Percentiles rank a stretch among this genome's conserved stretches.
These are phyloP conservation scores for Megaceryle torquata DNA, from an alignment of 2,113 vertebrate genomes.

Conservation along the genomic window DNA sequence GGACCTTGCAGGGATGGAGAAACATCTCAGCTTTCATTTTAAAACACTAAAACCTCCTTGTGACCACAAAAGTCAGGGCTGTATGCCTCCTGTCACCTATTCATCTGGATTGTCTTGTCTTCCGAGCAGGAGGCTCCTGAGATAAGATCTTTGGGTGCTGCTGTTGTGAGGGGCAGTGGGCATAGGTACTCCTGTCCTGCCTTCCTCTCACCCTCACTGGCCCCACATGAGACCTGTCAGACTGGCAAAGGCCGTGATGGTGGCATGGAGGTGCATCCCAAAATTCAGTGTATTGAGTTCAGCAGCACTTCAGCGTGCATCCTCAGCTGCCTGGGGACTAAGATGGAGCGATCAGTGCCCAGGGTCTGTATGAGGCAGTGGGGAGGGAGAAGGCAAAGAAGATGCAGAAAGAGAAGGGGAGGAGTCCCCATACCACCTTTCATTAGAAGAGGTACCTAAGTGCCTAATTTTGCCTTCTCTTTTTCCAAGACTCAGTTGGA, in stretches of 20 bases:
- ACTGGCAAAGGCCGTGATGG: not conserved
- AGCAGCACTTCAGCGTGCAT: accelerated
- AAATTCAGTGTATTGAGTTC: not conserved
- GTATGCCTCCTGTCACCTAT: not conserved
- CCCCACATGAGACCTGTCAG: not conserved
- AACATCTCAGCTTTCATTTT: not conserved
- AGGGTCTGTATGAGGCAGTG: not conserved
- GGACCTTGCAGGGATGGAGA: not conserved
- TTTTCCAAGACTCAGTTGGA: not conserved
- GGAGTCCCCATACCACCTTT: not conserved
- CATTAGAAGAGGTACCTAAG: not conserved
- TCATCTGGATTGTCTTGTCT: not conserved
- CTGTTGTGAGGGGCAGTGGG: accelerated
- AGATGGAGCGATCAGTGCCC: no score
- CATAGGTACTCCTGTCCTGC: accelerated
- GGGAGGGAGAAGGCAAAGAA: not conserved
- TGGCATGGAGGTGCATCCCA: accelerated
- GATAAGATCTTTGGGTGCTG: not conserved
- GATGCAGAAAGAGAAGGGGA: not conserved
- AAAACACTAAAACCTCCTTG: not conserved
- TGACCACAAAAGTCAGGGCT: not conserved
- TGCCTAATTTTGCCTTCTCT: not conserved
- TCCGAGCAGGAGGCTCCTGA: not conserved
- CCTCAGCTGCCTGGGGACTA: not conserved
- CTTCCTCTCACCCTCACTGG: accelerated